Conservation (phyloP, 2,797 vertebrate genomes). For the Sardinella longiceps region DNA sequence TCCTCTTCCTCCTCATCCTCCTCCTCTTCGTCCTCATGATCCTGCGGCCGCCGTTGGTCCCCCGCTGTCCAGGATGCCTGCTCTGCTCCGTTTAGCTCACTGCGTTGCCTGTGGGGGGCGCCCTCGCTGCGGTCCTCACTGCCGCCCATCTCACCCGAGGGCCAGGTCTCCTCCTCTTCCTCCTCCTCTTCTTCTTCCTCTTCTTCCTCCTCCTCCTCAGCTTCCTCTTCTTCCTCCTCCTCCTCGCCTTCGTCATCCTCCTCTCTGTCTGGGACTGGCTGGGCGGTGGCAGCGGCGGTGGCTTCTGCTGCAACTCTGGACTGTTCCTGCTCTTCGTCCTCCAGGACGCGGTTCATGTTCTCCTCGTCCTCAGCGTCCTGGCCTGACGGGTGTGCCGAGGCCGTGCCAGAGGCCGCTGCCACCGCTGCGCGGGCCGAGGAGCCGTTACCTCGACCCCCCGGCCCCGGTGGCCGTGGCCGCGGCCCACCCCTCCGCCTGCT, state of each 20-base stretch:
- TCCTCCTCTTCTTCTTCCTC: conserved; percentile 65
- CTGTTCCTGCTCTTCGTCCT: conserved; percentile 63
- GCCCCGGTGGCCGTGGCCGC: conserved; percentile 86
- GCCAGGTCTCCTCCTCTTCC: conserved; percentile 74
- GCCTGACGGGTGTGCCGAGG: conserved; percentile 90
- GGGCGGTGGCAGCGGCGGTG: conserved; percentile 52
- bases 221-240: conserved; percentile 67
- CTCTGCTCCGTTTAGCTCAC: conserved; percentile 80
- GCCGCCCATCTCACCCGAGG: conserved; percentile 65
- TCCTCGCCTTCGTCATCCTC: conserved; percentile 64
- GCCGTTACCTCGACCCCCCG: conserved; percentile 87
- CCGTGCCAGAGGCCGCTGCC: conserved; percentile 73
- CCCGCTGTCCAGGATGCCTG: conserved; percentile 78
- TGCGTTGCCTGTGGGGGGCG: conserved; percentile 73
- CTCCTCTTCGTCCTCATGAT: conserved; percentile 70
- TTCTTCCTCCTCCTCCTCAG: conserved; percentile 61
- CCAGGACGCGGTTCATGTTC: conserved; percentile 81
- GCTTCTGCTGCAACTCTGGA: conserved; percentile 4
- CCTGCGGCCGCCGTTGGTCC: conserved; percentile 71
- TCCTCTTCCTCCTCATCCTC: conserved; percentile 78
- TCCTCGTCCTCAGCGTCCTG: conserved; percentile 86
- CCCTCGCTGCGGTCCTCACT: conserved; percentile 69
- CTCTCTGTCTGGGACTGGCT: conserved; percentile 63
- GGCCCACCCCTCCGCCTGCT: conserved; percentile 95
- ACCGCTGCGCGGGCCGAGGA: conserved; percentile 81